Evolutionary conservation across 2,113 vertebrate genomes (phyloP), one percentile per base, ranked within the genome.

Genomic region (Peromyscus leucopus): DNA sequence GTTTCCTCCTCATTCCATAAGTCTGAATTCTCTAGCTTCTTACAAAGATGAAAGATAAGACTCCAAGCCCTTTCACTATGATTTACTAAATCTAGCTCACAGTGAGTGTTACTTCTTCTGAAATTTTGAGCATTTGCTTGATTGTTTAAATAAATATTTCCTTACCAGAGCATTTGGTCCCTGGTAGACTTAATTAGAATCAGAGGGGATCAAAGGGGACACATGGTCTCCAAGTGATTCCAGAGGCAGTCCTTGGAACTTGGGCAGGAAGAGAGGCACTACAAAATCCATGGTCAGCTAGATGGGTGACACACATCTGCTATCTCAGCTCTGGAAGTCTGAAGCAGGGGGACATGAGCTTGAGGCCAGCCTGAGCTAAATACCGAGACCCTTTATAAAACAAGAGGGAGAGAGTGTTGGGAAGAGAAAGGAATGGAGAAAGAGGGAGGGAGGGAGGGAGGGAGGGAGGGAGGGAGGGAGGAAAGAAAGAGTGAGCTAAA

Each of bases 401-500:
- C 42, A 71, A 51, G 46, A 87, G 31, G 39, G 26, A 67, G 42
- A 69, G 28, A 31, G 28, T 48, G 42, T 13, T 48, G 9, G 33
- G 67, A 65, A 65, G 31, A 69, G 26, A 65, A 22, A 36, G 55
- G 36, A 61, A 59, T 15, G 57, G 11, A 39, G 36, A 33, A 59
- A 21, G 24, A 31, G 1, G 46, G 2, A 22, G 3, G 15, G 4
- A 2, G 10, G 26, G 8, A 17, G 4, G 4, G 5, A 16, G 17
- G 31, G 2, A 16, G 13, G 10, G 5, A 24, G 13, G 21, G 11
- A 46, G 7, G 26, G 12, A 51, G 16, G 26, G 15, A 46, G 12
- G 16, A n/a, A 57, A 19, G 51, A 82, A 83, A 4, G 9, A 33
- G 5, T 2, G 74, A 48, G 24, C 9, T 24, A 11, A 24, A 12